A percentile compares a stretch with the other conserved stretches of the same genome.
phyloP scores from a whole-genome alignment of 2,113 vertebrate genomes.

The Rafetus swinhoei region DNA sequence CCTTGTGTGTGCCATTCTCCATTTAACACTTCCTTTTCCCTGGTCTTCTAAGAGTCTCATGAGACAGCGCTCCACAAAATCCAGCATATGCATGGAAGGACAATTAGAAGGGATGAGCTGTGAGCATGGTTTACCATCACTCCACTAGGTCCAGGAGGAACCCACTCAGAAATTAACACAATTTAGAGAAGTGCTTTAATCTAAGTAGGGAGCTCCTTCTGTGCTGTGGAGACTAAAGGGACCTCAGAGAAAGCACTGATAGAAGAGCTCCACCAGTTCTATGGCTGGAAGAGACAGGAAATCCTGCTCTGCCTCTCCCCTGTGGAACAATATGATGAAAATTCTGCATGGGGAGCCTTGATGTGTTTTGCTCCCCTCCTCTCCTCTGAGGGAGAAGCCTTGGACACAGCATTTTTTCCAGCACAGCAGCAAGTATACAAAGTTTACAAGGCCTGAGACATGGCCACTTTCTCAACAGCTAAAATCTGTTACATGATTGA shows the following conservation, averaged over 20 bases:
- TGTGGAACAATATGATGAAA: background rate
- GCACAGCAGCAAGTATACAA: background rate
- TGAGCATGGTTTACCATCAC: background rate
- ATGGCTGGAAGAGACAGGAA: background rate
- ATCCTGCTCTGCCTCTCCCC: background rate
- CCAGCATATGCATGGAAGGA: background rate
- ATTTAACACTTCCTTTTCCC: background rate
- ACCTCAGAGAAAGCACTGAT: background rate
- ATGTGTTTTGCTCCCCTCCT: background rate
- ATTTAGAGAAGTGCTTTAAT: background rate
- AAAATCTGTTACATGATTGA: background rate
- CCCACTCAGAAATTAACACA: rapidly evolving
- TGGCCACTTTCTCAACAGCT: background rate
- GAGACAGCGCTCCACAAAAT: background rate
- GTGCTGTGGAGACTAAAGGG: background rate
- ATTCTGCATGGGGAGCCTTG: background rate
- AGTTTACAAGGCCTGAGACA: background rate
- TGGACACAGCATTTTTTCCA: background rate
- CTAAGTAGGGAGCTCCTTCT: background rate
- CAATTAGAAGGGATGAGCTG: background rate
- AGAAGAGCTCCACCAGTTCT: background rate
- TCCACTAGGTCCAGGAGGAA: background rate
- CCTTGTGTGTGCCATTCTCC: background rate
- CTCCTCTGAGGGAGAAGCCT: background rate
- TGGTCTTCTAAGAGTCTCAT: background rate